Conservation (phyloP, 2,113 vertebrate genomes). For the Vicugna pacos region DNA sequence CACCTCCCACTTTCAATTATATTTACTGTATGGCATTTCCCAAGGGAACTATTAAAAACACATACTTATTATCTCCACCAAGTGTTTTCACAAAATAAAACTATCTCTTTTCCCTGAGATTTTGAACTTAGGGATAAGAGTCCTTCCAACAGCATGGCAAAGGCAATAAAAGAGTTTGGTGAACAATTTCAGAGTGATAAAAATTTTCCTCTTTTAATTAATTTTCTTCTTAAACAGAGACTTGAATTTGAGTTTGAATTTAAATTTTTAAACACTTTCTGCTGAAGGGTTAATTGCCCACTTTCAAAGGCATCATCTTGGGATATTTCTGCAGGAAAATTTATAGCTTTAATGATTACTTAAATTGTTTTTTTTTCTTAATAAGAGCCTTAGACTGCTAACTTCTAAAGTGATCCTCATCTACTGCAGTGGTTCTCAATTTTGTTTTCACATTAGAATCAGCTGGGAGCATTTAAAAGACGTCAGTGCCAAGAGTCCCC, state of each 20-base stretch:
- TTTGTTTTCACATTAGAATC: neutral
- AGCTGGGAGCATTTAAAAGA: constrained; percentile 33
- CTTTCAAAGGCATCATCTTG: constrained; percentile 25
- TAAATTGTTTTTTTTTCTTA: constrained; percentile 39
- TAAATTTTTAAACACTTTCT: constrained; percentile 23
- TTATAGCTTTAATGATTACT: constrained; percentile 27
- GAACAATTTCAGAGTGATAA: constrained; percentile 15
- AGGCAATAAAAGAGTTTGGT: neutral
- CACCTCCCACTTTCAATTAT: constrained; percentile 77
- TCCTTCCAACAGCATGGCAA: constrained; percentile 12
- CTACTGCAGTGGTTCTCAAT: neutral
- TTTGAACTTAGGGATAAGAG: constrained; percentile 41
- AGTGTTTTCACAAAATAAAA: constrained; percentile 78
- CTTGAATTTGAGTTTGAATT: constrained; percentile 20
- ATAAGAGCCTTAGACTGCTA: constrained; percentile 20
- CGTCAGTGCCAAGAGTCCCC: neutral
- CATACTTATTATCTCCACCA: constrained; percentile 75
- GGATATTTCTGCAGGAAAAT: constrained; percentile 44
- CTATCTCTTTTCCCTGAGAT: constrained; percentile 47
- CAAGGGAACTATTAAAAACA: constrained; percentile 69
- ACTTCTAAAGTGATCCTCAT: constrained; percentile 17
- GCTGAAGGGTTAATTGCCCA: constrained; percentile 40
- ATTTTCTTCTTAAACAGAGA: constrained; percentile 49
- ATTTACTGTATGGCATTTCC: constrained; percentile 76
- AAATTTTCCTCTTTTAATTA: neutral